Evolutionary conservation across 2,888 invertebrate species (phyloP).

Genomic region (Dynastes hyllus): DNA sequence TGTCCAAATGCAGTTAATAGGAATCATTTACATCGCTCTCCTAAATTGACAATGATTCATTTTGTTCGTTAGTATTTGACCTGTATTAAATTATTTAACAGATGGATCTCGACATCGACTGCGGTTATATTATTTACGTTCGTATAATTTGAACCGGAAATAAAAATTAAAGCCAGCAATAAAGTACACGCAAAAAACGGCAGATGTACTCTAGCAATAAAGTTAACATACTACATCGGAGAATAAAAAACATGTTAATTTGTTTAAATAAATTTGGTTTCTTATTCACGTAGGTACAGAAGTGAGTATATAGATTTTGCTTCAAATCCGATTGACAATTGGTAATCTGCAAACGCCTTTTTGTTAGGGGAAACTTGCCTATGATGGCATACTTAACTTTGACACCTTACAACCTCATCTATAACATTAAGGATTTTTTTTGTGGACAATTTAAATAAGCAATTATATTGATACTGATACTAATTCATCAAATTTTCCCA

Average conservation of each 20-base stretch:
- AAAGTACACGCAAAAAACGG: background rate
- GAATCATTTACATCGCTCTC: constrained; percentile 23
- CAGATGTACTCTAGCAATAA: too few relatives aligned
- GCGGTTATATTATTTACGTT: constrained; percentile 16
- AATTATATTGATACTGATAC: too few relatives aligned
- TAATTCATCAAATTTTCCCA: too few relatives aligned
- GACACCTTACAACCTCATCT: too few relatives aligned
- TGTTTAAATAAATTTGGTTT: background rate
- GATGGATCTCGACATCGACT: constrained; percentile 13
- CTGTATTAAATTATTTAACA: constrained; percentile 37
- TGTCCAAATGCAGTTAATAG: constrained; percentile 5
- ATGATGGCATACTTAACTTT: too few relatives aligned
- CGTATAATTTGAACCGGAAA: constrained; percentile 39
- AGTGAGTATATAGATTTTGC: background rate
- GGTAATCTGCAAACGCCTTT: too few relatives aligned
- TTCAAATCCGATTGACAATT: background rate
- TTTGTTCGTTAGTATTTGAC: constrained; percentile 38
- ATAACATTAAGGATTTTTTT: too few relatives aligned
- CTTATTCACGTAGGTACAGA: background rate
- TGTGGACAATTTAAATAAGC: too few relatives aligned
- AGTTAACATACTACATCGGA: too few relatives aligned
- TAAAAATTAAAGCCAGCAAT: constrained; percentile 16
- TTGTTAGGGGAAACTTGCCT: too few relatives aligned
- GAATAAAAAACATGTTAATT: background rate
- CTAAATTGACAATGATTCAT: constrained; percentile 45